Percentiles rank a stretch among this genome's conserved stretches.
Conservation (phyloP, 1,140 invertebrate species). For the Bactericera cockerelli region DNA sequence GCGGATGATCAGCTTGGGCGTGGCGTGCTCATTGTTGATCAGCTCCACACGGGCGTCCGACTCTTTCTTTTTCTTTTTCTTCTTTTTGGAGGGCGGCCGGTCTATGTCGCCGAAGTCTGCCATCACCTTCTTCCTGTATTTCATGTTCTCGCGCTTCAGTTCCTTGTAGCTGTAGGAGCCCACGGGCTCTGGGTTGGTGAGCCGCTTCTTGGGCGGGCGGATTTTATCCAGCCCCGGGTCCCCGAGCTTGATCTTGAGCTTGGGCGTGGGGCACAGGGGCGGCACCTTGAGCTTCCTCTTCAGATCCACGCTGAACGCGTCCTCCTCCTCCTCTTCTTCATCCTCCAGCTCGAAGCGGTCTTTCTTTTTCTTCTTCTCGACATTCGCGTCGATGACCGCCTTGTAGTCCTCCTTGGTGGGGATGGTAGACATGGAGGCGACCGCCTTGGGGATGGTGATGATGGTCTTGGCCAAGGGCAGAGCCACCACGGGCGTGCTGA, state of each 20-base stretch:
- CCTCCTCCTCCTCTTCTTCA: slow-evolving; percentile 27
- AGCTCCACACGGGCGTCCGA: slow-evolving; percentile 20
- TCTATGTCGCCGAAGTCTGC: slow-evolving; percentile 58
- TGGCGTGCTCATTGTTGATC: slow-evolving; percentile 14
- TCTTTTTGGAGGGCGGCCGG: slow-evolving; percentile 35
- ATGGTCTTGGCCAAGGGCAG: slow-evolving; percentile 48
- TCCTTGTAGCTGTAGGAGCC: slow-evolving; percentile 54
- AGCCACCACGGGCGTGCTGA: slow-evolving; percentile 33
- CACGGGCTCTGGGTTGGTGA: slow-evolving; percentile 34
- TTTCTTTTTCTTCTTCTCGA: slow-evolving; percentile 52
- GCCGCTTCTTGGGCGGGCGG: slow-evolving; percentile 63
- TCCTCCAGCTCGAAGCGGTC: slow-evolving; percentile 32
- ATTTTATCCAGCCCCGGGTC: slow-evolving; percentile 36
- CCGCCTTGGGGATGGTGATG: slow-evolving; percentile 71
- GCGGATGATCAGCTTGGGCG: slow-evolving; percentile 13
- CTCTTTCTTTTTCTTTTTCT: slow-evolving; percentile 32
- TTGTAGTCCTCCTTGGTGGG: slow-evolving; percentile 70
- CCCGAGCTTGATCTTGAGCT: slow-evolving; percentile 70
- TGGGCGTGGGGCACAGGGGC: slow-evolving; percentile 36
- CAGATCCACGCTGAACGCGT: background rate
- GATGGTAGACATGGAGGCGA: slow-evolving; percentile 68
- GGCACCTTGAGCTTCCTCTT: slow-evolving; percentile 11
- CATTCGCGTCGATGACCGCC: slow-evolving; percentile 41
- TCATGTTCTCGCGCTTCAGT: slow-evolving; percentile 68
- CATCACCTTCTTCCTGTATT: slow-evolving; percentile 65